Evolutionary conservation across 2,888 invertebrate species (phyloP).

Genomic region (Bedellia somnulentella): DNA sequence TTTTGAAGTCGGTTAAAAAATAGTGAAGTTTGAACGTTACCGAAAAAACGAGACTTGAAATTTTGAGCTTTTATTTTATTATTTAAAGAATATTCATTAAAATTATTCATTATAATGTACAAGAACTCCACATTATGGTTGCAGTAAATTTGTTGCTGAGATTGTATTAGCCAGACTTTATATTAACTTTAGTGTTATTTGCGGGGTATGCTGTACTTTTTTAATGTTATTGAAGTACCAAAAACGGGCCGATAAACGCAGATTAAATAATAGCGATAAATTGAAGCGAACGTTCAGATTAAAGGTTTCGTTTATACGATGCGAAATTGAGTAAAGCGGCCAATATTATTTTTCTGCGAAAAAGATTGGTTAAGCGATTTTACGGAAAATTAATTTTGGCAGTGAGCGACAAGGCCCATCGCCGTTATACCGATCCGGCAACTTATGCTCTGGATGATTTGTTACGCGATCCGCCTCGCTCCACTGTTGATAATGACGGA

Average conservation of each 20-base stretch:
- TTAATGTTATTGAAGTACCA: too few species aligned
- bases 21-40: too few species aligned
- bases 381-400: constrained; percentile 54
- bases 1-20: too few species aligned
- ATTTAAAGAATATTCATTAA: too few species aligned
- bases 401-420: constrained; percentile 38
- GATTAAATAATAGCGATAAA: constrained; percentile 7
- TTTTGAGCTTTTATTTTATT: too few species aligned
- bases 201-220: too few species aligned
- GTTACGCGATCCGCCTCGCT: constrained; percentile 31
- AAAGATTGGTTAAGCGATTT: constrained; percentile 51
- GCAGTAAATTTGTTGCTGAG: too few species aligned
- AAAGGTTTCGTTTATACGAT: constrained; percentile 25
- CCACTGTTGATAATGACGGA: constrained; percentile 43
- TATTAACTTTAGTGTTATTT: too few species aligned
- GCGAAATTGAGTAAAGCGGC: constrained; percentile 29
- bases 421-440: constrained; percentile 16
- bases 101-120: too few species aligned
- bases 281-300: constrained; percentile 24
- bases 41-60: too few species aligned
- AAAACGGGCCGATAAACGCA: constrained; percentile 8
- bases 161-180: too few species aligned
- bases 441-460: constrained; percentile 29
- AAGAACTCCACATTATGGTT: too few species aligned
- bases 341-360: constrained; percentile 47